phyloP scores from a whole-genome alignment of 2,888 invertebrate genomes.

The Gastracanthus pulcherrimus region DNA sequence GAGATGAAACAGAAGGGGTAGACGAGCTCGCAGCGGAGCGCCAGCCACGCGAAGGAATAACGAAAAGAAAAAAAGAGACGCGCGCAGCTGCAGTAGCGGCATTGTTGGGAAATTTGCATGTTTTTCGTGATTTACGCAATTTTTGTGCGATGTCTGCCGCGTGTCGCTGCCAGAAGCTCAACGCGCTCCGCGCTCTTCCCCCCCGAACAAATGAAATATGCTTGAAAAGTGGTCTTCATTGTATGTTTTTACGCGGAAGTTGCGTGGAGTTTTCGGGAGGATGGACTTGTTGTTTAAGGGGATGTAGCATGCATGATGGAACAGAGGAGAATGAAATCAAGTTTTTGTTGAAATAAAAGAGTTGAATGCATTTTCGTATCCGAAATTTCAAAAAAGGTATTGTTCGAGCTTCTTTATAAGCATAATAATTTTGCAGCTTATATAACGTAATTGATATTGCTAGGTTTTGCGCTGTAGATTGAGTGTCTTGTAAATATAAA shows the following conservation, averaged over 20 bases:
- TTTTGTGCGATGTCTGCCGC: conserved; percentile 48
- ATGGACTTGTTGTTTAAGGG: neutral
- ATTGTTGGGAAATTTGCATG: conserved; percentile 52
- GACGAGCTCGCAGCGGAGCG: conserved; percentile 9
- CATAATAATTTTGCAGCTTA: too few relatives aligned
- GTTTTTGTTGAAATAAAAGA: too few relatives aligned
- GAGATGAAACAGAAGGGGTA: conserved; percentile 42
- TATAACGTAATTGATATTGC: too few relatives aligned
- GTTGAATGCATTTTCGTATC: too few relatives aligned
- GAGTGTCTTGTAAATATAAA: too few relatives aligned
- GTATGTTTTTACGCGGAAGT: conserved; percentile 14
- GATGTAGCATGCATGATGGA: neutral
- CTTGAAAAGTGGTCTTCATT: conserved; percentile 32
- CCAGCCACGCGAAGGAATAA: conserved; percentile 14
- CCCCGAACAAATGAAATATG: conserved; percentile 34
- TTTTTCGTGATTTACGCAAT: conserved; percentile 52
- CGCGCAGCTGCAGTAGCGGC: neutral
- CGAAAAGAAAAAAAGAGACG: conserved; percentile 56
- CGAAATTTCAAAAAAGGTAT: too few relatives aligned
- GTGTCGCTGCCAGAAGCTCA: conserved; percentile 42
- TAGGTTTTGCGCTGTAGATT: too few relatives aligned
- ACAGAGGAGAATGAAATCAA: neutral
- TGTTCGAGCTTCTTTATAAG: too few relatives aligned
- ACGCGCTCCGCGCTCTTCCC: too few relatives aligned
- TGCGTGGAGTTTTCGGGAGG: conserved; percentile 1